Evolutionary conservation across 2,888 invertebrate genomes (phyloP).

Genomic region (Synergus japonicus): DNA sequence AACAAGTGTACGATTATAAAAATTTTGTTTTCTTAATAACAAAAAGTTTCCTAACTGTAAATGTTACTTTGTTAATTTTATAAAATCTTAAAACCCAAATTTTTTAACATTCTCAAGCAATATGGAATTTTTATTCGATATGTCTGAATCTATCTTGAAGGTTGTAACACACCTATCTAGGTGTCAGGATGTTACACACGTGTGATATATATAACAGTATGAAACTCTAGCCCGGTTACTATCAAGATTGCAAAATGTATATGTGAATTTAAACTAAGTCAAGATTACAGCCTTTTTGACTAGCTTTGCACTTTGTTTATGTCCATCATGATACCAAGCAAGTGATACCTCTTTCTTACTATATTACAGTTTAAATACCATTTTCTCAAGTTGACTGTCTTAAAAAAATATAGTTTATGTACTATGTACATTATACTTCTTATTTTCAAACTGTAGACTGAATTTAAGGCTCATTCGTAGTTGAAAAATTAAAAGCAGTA

Average conservation of each 20-base stretch:
- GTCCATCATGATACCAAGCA: not conserved
- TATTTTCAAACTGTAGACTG: not conserved
- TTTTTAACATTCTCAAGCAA: not conserved
- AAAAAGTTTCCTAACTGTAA: not conserved
- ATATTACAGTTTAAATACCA: not conserved
- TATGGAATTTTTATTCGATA: not conserved
- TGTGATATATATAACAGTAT: too few species aligned
- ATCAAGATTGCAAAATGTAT: not conserved
- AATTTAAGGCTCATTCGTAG: not conserved
- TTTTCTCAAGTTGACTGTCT: not conserved
- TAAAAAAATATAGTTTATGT: not conserved
- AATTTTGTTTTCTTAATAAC: not conserved
- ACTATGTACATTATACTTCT: not conserved
- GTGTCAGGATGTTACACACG: too few species aligned
- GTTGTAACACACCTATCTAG: too few species aligned
- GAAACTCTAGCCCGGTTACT: too few species aligned
- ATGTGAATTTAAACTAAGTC: not conserved
- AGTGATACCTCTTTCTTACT: not conserved
- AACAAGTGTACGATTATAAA: not conserved
- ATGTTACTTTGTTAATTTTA: not conserved
- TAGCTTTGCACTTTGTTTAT: not conserved
- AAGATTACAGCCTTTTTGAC: not conserved
- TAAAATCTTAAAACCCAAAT: too few species aligned
- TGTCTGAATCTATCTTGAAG: too few species aligned
- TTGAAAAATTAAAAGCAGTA: not conserved